Base-by-base conservation (phyloP, 2,113 vertebrate species). In the Boleophthalmus pectinirostris region DNA sequence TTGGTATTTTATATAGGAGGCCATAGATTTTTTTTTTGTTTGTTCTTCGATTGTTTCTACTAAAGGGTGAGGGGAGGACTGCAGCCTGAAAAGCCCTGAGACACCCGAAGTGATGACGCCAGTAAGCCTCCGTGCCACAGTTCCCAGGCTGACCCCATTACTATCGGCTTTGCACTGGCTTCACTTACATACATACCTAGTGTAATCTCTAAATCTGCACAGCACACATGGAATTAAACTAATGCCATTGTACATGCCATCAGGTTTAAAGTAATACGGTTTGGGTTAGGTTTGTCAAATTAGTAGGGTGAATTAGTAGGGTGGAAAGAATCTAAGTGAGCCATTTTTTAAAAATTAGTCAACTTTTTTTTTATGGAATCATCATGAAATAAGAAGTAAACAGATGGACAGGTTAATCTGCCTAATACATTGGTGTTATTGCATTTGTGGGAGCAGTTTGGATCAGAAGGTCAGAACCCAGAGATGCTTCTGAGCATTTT, bases 61-160 rank as follows among this genome's bases (percentile, higher is more conserved):
- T 4, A 14, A 25, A 5, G 13, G 1, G 24, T 25, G 25, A 61
- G 58, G 9, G 25, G 24, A 35, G 60, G 18, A 20, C 15, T 63
- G 33, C 33, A 3, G 18, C 33, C 33, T 18, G 61, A 64, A 38
- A 38, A 43, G 61, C 61, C 29, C 33, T n/a, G 29, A 38, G 29
- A 64, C 61, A 21, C 61, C 8, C 35, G 20, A 38, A 35, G 61
- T 10, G 33, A 43, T 38, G 61, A 43, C 61, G 38, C 18, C 33
- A 20, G 10, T 64, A 64, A 64, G 18, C 61, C 61, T 35, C 25
- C 35, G 25, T 38, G 25, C 25, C 60, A 63, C 58, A 2, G 60
- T 35, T 33, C 61, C 33, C 61, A 38, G 61, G 61, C 33, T 33
- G 18, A 38, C 33, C 61, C 61, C 33, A 64, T 64, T 64, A 64